These are phyloP conservation scores for Porites rus DNA, from an alignment of 92 coral and sea anemone species.

Conservation along the genomic window DNA sequence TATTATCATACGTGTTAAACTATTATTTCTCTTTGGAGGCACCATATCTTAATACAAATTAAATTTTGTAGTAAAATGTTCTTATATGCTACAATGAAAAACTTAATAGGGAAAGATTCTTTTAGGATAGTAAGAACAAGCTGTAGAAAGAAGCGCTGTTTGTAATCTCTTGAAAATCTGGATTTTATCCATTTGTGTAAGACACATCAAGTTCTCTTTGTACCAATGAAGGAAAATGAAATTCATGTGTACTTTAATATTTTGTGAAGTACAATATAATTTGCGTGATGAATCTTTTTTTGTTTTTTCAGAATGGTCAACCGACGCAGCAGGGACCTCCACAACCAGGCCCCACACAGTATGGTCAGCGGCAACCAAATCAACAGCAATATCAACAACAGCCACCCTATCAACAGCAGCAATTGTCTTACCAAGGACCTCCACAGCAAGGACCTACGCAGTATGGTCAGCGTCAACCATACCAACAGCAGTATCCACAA, in stretches of 20 bases:
- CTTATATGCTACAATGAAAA: too few relatives aligned
- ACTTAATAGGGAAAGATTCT: too few relatives aligned
- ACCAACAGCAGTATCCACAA: constrained; percentile 37
- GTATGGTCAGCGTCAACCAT: constrained; percentile 51
- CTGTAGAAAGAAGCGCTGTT: not conserved
- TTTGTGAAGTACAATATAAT: too few relatives aligned
- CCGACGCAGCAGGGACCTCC: constrained; percentile 57
- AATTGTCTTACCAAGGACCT: constrained; percentile 49
- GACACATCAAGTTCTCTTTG: not conserved
- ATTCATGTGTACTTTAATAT: too few relatives aligned
- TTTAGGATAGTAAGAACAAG: not conserved
- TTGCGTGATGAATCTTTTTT: not conserved
- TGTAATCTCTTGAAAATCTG: too few relatives aligned
- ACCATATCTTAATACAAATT: too few relatives aligned
- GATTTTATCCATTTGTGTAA: too few relatives aligned
- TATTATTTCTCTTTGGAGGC: not conserved
- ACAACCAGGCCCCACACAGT: constrained; percentile 59
- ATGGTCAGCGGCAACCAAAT: constrained; percentile 17
- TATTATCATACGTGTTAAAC: too few relatives aligned
- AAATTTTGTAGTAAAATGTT: too few relatives aligned
- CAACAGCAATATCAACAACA: not conserved
- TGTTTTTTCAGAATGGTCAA: constrained; percentile 24
- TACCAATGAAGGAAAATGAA: not conserved
- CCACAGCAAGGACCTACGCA: constrained; percentile 64
- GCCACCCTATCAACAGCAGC: constrained; percentile 15